Evolutionary conservation across 2,797 vertebrate species (phyloP), one percentile per base, ranked within the genome.

Genomic region (Alcedo quadribrachys): DNA sequence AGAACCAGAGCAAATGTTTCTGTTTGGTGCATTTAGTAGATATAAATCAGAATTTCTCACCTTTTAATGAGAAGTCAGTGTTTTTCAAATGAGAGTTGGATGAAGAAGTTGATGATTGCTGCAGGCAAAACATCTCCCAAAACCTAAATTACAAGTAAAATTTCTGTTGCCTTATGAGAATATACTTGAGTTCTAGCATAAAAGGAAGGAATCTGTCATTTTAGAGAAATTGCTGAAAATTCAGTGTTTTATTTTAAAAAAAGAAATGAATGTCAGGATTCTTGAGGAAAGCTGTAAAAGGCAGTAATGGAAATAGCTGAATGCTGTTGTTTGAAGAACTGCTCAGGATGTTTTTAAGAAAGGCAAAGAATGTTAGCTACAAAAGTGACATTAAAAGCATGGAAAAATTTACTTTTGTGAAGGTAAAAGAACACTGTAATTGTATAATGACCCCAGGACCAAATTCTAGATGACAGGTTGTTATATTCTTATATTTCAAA

Each of bases 61-160:
- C 46, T 51, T 70, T 46, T 53, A 81, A 51, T 35, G 71, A 63
- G 43, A 81, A 24, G 1, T 27, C 51, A 7, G 2, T 20, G 66
- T 81, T 89, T 89, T 75, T 70, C 15, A 57, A 71, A 50, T 87
- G 62, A 57, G 27, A 35, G 6, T 63, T 84, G 22, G 3, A 40
- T 76, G 85, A 48, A 75, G 54, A 54, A 42, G 21, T 8, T 77
- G 5, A 24, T 68, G 42, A 65, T 87, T 53, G 50, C 24, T 61
- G 30, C 37, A 68, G 57, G n/a, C 60, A 73, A 90, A 78, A 4
- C 70, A 61, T 79, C 81, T 94, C 81, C 86, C 81, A 79, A 89
- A 94, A 77, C 71, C 71, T 92, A 90, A 94, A 89, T 79, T 79
- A 24, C 33, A 93, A 60, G 53, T 77, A 12, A 70, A 78, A 62